Evolutionary conservation across 2,797 vertebrate species (phyloP).

Genomic region (Halcyon smyrnensis): DNA sequence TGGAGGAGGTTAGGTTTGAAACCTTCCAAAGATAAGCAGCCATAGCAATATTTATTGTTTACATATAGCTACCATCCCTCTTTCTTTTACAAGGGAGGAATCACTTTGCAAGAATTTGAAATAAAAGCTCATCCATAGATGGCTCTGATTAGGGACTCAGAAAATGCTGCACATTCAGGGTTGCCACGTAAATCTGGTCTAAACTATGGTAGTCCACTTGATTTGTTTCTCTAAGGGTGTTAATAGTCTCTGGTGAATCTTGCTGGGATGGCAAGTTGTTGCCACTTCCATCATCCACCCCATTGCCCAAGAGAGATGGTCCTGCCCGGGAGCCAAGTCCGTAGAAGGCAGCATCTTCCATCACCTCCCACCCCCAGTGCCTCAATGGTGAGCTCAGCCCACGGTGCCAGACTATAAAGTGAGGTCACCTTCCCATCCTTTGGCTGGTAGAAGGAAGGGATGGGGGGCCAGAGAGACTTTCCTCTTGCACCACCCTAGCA

Average conservation of each 20-base stretch:
- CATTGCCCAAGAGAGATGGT: not conserved
- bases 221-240: not conserved
- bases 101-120: slow-evolving; percentile 9
- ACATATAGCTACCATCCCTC: not conserved
- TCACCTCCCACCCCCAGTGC: not conserved
- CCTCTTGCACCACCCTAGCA: not conserved
- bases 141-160: not conserved
- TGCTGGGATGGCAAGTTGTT: not conserved
- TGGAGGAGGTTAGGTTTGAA: slow-evolving; percentile 36
- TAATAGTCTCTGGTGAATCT: not conserved
- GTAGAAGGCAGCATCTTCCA: not conserved
- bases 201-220: not conserved
- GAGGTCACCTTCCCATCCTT: not conserved
- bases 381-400: not conserved
- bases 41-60: slow-evolving; percentile 41
- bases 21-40: slow-evolving; percentile 28
- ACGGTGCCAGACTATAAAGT: accelerated
- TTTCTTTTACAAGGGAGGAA: slow-evolving; percentile 11
- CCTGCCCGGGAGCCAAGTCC: accelerated
- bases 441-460: not conserved
- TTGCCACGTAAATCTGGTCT: not conserved
- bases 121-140: not conserved
- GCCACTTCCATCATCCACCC: not conserved
- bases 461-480: not conserved
- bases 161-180: not conserved